A percentile compares a stretch with the other conserved stretches of the same genome.
These are phyloP conservation scores for Panagrolaimus sp. DNA, from an alignment of 1,140 invertebrate species.

Conservation along the genomic window DNA sequence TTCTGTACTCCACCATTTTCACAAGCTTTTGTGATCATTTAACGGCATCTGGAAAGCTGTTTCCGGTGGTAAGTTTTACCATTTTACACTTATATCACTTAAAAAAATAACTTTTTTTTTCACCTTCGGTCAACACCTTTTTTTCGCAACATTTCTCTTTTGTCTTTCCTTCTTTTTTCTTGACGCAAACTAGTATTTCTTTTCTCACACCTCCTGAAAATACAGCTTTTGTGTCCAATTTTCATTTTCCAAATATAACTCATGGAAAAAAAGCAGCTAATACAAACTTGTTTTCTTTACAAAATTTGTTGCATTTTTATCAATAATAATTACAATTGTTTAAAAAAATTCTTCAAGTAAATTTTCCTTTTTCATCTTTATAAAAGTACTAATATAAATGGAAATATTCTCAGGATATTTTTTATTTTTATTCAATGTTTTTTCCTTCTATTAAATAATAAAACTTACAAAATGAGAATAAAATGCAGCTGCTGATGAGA, in stretches of 20 bases:
- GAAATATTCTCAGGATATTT: neutral
- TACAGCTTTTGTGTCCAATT: neutral
- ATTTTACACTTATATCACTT: no score
- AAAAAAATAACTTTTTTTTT: no score
- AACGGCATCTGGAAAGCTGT: no score
- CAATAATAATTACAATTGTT: constrained; percentile 1
- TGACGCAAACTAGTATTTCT: no score
- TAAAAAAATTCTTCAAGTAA: neutral
- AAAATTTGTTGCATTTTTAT: neutral
- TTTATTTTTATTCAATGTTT: neutral
- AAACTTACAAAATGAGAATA: constrained; percentile 1
- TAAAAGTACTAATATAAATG: neutral
- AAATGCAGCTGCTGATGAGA: constrained; percentile 13
- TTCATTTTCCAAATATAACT: neutral
- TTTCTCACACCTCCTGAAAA: no score
- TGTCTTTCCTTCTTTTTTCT: no score
- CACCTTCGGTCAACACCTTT: no score
- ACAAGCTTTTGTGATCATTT: neutral
- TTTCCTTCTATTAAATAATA: constrained; percentile 12
- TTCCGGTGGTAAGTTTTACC: no score
- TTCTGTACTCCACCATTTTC: neutral
- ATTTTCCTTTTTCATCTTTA: constrained; percentile 3
- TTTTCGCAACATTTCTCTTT: no score
- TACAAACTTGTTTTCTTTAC: neutral
- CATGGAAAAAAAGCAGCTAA: neutral